phyloP scores from a whole-genome alignment of 1,140 invertebrate species.

The Diabrotica virgifera region DNA sequence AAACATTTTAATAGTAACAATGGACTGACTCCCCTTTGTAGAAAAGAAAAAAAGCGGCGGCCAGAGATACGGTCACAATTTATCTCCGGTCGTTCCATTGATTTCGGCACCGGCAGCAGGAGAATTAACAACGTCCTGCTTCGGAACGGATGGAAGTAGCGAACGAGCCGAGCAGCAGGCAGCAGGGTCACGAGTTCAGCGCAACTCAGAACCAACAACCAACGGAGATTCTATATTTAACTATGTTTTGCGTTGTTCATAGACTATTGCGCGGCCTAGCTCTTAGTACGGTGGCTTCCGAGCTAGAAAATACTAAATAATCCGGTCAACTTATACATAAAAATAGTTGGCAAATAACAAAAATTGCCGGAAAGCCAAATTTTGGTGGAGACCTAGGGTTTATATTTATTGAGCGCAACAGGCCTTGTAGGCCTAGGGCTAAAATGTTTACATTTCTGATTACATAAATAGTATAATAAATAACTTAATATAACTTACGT shows the following conservation, averaged over 20 bases:
- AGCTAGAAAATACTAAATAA: no score
- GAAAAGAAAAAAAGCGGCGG: background rate
- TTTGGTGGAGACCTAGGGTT: no score
- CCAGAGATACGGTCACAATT: background rate
- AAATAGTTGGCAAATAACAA: no score
- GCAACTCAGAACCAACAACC: constrained; percentile 9
- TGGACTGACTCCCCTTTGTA: background rate
- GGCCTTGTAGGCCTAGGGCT: no score
- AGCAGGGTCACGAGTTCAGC: constrained; percentile 17
- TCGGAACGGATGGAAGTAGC: background rate
- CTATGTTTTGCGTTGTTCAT: background rate
- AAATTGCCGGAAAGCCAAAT: no score
- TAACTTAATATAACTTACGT: no score
- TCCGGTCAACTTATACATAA: no score
- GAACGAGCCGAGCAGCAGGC: background rate
- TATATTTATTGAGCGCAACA: no score
- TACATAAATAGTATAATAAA: no score
- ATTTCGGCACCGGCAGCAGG: background rate
- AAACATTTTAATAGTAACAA: background rate
- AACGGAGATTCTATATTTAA: constrained; percentile 13
- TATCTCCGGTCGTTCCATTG: background rate
- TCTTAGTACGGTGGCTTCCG: background rate
- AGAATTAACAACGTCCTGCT: background rate
- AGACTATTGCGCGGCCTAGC: background rate
- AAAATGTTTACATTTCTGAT: no score